Evolutionary conservation across 1,140 invertebrate species (phyloP).

Genomic region (Panagrolaimus sp.): DNA sequence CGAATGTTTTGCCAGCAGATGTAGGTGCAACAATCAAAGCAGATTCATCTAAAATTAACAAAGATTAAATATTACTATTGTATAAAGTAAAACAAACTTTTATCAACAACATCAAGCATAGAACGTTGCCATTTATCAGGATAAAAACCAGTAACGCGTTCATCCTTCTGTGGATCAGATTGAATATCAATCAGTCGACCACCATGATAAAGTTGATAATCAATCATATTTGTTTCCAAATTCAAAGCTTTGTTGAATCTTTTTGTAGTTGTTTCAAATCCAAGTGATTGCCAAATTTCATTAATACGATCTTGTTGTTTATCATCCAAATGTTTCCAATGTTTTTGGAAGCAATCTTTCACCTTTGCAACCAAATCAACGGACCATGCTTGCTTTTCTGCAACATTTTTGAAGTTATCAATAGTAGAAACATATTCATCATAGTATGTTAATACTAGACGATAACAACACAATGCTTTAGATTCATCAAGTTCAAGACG

Average conservation of each 20-base stretch:
- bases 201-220: conserved; percentile 53
- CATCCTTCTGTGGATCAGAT: conserved; percentile 54
- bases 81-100: conserved; percentile 32
- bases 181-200: conserved; percentile 53
- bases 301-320: conserved; percentile 52
- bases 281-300: conserved; percentile 46
- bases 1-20: conserved; percentile 58
- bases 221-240: conserved; percentile 52
- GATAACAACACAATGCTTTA: conserved; percentile 53
- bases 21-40: conserved; percentile 56
- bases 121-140: conserved; percentile 55
- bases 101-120: conserved; percentile 56
- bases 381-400: conserved; percentile 36
- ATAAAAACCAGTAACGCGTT: conserved; percentile 53
- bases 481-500: conserved; percentile 53
- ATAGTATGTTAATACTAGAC: conserved; percentile 34
- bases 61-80: conserved; percentile 15
- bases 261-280: conserved; percentile 39
- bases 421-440: conserved; percentile 18
- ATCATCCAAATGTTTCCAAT: conserved; percentile 47
- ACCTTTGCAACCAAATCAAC: conserved; percentile 47
- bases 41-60: conserved; percentile 51
- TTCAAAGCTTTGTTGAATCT: conserved; percentile 42
- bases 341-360: conserved; percentile 47
- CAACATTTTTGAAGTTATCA: conserved; percentile 15